A percentile compares a stretch with the other conserved stretches of the same genome.
phyloP scores from a whole-genome alignment of 53 echinoderm and acorn worm species.

The Stichopus horrens region DNA sequence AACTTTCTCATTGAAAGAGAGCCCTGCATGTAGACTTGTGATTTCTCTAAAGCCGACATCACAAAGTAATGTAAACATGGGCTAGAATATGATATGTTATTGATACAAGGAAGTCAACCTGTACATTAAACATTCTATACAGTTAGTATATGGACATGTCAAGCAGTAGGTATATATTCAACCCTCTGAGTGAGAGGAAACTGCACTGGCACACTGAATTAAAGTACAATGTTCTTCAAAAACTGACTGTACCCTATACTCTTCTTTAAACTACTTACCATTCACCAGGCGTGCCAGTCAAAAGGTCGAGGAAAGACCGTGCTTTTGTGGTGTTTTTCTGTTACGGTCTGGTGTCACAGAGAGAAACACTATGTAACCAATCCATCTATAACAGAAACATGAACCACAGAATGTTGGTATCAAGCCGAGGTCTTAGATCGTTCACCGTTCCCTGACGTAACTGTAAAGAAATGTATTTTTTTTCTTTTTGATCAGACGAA shows the following conservation, averaged over 20 bases:
- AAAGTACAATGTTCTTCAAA: no score
- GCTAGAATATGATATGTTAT: no score
- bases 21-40: no score
- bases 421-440: not conserved
- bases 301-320: not conserved
- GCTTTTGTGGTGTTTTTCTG: not conserved
- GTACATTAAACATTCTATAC: no score
- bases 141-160: no score
- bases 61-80: no score
- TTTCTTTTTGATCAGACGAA: not conserved
- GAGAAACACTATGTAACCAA: not conserved
- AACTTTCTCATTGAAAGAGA: no score
- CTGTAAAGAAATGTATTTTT: not conserved
- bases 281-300: not conserved
- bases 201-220: no score
- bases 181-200: no score
- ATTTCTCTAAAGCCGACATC: no score
- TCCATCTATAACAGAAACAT: not conserved
- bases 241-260: not conserved
- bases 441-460: not conserved
- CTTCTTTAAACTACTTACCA: not conserved
- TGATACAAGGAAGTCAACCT: no score
- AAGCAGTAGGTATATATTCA: no score
- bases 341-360: not conserved
- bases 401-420: not conserved